These are phyloP conservation scores for Amblyraja radiata DNA, from an alignment of 2,797 vertebrate genomes.

Conservation along the genomic window DNA sequence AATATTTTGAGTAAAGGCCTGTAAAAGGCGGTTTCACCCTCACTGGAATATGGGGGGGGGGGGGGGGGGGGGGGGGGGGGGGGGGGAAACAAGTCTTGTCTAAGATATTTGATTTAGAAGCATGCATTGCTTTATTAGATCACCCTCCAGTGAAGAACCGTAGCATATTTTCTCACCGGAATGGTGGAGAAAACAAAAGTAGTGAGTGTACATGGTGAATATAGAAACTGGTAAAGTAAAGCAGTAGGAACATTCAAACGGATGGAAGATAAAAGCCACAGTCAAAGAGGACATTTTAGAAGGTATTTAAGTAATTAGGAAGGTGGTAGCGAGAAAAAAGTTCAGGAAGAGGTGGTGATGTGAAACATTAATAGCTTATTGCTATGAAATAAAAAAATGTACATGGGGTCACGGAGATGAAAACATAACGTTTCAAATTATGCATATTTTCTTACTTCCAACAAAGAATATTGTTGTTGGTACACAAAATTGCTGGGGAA, in stretches of 20 bases:
- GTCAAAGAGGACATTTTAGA: background rate
- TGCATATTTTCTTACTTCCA: background rate
- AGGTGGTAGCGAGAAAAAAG: too few species aligned
- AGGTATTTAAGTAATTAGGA: background rate
- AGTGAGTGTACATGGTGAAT: background rate
- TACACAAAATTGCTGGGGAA: too few species aligned
- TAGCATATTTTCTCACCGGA: background rate
- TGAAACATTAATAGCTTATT: background rate
- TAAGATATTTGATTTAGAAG: background rate
- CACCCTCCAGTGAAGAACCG: background rate
- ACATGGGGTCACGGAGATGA: background rate
- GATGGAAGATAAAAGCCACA: background rate
- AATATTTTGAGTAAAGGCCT: background rate
- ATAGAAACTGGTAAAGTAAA: background rate
- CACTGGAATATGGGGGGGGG: background rate
- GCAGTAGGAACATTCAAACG: background rate
- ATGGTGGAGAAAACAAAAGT: background rate
- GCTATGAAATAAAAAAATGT: background rate
- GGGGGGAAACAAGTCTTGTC: background rate
- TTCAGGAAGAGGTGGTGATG: background rate
- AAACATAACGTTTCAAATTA: slow-evolving; percentile 6
- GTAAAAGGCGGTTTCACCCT: background rate
- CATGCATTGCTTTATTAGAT: background rate
- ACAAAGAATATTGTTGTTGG: background rate
- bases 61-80: too few species aligned